Percentiles rank a stretch among this genome's conserved stretches.
Conservation (phyloP, 2,113 vertebrate species). For the Pelobates fuscus region DNA sequence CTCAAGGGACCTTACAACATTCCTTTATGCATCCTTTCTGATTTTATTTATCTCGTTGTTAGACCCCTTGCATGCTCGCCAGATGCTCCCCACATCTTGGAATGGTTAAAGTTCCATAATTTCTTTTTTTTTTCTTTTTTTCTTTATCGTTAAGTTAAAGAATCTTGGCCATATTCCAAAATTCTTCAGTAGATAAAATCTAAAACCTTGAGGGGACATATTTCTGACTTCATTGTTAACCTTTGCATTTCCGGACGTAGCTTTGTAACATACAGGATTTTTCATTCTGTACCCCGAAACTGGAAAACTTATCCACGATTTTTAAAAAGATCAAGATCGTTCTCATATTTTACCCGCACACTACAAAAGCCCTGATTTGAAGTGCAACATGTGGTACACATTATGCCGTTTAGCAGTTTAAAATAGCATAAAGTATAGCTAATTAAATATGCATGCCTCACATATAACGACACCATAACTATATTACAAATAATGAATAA, state of each 20-base stretch:
- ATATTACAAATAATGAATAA: no score
- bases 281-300: background rate
- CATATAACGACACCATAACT: no score
- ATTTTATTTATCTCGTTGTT: conserved; percentile 18
- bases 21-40: conserved; percentile 4
- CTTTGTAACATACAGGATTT: background rate
- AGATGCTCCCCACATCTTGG: conserved; percentile 44
- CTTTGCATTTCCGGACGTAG: background rate
- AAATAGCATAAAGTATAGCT: no score
- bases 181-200: conserved; percentile 42
- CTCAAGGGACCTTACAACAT: background rate
- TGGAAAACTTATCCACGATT: background rate
- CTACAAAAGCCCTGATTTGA: no score
- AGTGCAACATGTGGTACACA: no score
- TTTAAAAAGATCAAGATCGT: no score
- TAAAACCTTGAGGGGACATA: conserved; percentile 14
- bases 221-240: conserved; percentile 38
- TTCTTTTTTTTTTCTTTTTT: background rate
- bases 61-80: conserved; percentile 24
- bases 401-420: no score
- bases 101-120: conserved; percentile 31
- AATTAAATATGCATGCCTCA: no score
- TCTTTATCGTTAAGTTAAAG: background rate
- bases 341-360: no score
- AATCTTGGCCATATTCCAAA: conserved; percentile 35